Conservation (phyloP, 2,113 vertebrate genomes). For the Choloepus hoffmanni region DNA sequence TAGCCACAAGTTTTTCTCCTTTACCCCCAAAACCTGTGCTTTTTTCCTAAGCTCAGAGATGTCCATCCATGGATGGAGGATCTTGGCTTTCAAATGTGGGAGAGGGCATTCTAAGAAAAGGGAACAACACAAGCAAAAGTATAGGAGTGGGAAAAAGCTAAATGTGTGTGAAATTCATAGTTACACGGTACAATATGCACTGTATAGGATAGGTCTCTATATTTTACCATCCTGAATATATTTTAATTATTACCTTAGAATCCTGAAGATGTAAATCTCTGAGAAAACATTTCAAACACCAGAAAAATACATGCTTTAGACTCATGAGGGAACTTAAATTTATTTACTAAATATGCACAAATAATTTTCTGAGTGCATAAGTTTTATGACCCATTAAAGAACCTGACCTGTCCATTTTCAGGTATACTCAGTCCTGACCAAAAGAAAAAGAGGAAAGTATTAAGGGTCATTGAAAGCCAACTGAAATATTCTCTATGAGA, state of each 20-base stretch:
- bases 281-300: conserved; percentile 24
- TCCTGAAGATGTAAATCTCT: not conserved
- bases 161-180: not conserved
- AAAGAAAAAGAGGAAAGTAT: not conserved
- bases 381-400: not conserved
- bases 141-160: not conserved
- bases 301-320: not conserved
- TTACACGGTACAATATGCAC: not conserved
- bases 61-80: no score
- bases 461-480: not conserved
- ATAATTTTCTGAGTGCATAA: not conserved
- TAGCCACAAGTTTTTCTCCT: not conserved
- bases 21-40: not conserved
- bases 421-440: not conserved
- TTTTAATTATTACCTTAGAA: not conserved
- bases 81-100: not conserved
- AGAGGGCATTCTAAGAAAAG: not conserved
- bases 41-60: not conserved
- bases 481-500: not conserved
- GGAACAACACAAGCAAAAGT: not conserved
- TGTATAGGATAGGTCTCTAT: not conserved
- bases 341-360: not conserved
- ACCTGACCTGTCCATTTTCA: not conserved
- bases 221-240: not conserved
- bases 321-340: not conserved